phyloP scores from a whole-genome alignment of 1,140 invertebrate genomes.

The Hyposmocoma kahamanoa region DNA sequence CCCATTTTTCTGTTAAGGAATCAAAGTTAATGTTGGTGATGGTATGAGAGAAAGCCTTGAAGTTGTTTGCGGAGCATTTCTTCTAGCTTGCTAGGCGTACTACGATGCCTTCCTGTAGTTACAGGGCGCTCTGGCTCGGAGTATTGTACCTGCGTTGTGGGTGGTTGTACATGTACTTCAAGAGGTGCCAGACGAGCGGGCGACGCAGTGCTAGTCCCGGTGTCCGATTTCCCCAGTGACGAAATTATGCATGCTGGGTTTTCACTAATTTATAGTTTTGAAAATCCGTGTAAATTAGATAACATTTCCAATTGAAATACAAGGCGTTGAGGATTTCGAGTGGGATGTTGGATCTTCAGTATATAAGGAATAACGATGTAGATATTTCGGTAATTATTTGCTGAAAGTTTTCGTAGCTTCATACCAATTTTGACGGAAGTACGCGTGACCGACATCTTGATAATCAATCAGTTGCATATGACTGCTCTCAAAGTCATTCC shows the following conservation, averaged over 20 bases:
- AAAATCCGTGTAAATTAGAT: too few relatives aligned
- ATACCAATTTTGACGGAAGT: too few relatives aligned
- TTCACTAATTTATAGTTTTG: neutral
- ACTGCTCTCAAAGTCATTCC: neutral
- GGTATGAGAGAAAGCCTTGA: conserved; percentile 3
- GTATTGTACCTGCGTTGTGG: neutral
- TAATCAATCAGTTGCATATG: too few relatives aligned
- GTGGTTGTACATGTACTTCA: neutral
- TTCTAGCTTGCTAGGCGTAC: neutral
- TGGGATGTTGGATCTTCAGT: too few relatives aligned
- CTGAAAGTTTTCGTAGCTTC: too few relatives aligned
- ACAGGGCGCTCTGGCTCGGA: neutral
- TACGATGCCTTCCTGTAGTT: neutral
- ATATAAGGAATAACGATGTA: too few relatives aligned
- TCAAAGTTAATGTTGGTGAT: neutral
- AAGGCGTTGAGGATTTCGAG: too few relatives aligned
- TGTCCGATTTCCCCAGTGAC: neutral
- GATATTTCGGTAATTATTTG: too few relatives aligned
- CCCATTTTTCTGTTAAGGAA: conserved; percentile 1
- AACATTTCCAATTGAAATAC: too few relatives aligned
- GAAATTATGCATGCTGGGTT: neutral
- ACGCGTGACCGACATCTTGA: too few relatives aligned
- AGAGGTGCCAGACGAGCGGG: neutral
- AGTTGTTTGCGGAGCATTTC: conserved; percentile 13
- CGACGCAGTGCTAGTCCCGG: neutral